Conservation (phyloP, 2,113 vertebrate species). For the Phyllopteryx taeniolatus region DNA sequence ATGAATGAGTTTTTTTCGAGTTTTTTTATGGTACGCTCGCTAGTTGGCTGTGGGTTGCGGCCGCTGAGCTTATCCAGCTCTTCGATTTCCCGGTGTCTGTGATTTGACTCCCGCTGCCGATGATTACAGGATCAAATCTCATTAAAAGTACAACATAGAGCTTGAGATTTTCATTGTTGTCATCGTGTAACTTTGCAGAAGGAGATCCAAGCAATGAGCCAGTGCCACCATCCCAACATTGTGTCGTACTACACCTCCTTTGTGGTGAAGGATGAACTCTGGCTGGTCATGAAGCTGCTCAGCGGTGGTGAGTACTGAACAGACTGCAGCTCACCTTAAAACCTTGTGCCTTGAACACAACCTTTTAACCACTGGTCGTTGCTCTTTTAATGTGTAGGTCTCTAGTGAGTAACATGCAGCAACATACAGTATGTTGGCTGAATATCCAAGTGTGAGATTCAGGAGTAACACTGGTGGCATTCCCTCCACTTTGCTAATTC, state of each 20-base stretch:
- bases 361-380: background rate
- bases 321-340: conserved; percentile 3
- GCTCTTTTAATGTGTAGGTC: conserved; percentile 1
- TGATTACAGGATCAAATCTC: background rate
- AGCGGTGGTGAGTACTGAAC: conserved; percentile 84
- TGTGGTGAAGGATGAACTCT: conserved; percentile 95
- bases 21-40: background rate
- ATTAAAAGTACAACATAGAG: background rate
- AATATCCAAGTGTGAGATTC: too few species aligned
- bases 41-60: background rate
- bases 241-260: conserved; percentile 97
- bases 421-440: background rate
- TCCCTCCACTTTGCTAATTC: too few species aligned
- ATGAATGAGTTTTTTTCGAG: too few species aligned
- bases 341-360: background rate
- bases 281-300: conserved; percentile 95
- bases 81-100: background rate
- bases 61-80: background rate
- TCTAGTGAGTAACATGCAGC: background rate
- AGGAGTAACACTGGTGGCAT: too few species aligned
- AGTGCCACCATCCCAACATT: conserved; percentile 95
- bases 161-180: background rate
- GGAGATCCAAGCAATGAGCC: conserved; percentile 98
- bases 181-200: conserved; percentile 76
- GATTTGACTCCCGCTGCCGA: background rate